Percentiles rank a stretch among this genome's conserved stretches.
Conservation (phyloP, 2,113 vertebrate species). For the Hyla sarda region DNA sequence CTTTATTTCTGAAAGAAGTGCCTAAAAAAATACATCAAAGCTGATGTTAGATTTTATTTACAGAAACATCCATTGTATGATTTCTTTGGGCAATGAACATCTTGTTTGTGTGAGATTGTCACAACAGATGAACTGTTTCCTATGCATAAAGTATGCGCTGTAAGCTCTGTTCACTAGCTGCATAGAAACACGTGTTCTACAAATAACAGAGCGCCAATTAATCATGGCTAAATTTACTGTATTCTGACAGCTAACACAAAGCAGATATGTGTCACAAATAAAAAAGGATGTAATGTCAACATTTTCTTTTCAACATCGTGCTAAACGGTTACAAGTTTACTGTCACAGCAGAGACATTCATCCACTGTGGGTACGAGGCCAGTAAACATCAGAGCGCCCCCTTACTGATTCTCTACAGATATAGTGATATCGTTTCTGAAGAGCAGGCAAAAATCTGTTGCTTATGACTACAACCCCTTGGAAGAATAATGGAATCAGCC, state of each 20-base stretch:
- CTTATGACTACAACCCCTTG: too few relatives aligned
- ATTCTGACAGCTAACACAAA: not conserved
- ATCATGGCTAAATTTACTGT: not conserved
- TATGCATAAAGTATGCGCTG: constrained; percentile 34
- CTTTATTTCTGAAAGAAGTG: constrained; percentile 89
- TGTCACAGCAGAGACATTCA: not conserved
- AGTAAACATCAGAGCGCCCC: not conserved
- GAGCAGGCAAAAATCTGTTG: not conserved
- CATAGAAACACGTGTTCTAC: not conserved
- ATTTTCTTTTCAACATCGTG: not conserved
- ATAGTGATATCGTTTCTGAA: not conserved
- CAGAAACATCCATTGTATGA: constrained; percentile 26
- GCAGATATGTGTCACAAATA: constrained; percentile 19
- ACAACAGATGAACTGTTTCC: constrained; percentile 39
- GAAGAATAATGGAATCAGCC: too few relatives aligned
- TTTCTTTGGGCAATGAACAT: constrained; percentile 19
- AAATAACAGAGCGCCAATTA: not conserved
- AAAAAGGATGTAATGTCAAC: not conserved
- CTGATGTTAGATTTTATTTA: constrained; percentile 49
- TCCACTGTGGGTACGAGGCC: not conserved
- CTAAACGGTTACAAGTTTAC: not conserved
- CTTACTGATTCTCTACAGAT: not conserved
- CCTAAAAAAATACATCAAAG: constrained; percentile 75
- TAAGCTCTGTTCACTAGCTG: not conserved
- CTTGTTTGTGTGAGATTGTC: constrained; percentile 14